Conservation (phyloP, 2,797 vertebrate genomes). For the Pelobates cultripes region DNA sequence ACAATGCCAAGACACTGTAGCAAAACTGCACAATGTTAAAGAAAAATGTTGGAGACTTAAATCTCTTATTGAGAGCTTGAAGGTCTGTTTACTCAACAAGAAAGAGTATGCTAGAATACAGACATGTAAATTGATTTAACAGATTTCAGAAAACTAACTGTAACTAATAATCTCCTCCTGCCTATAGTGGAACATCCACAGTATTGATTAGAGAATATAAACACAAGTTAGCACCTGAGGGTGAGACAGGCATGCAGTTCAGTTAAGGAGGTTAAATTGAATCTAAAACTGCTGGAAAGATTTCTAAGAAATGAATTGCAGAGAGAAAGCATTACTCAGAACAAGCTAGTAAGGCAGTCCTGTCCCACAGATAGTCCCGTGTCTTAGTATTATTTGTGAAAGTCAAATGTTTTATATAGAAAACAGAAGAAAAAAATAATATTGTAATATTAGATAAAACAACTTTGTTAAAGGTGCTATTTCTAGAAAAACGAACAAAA, state of each 20-base stretch:
- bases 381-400: no score
- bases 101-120: not conserved
- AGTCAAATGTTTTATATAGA: no score
- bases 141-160: not conserved
- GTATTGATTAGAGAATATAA: slow-evolving; percentile 9
- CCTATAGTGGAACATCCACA: not conserved
- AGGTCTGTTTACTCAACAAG: not conserved
- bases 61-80: not conserved
- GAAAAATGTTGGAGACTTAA: not conserved
- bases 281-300: not conserved
- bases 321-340: no score
- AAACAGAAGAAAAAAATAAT: no score
- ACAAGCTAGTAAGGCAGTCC: no score
- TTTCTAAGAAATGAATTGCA: not conserved
- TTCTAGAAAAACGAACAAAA: no score
- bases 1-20: no score
- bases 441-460: no score
- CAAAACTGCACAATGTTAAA: no score
- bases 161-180: not conserved
- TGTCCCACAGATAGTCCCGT: no score
- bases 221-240: not conserved
- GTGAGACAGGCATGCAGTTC: not conserved
- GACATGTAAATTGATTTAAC: not conserved
- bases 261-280: not conserved
- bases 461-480: no score